Evolutionary conservation across 2,113 vertebrate genomes (phyloP).

Genomic region (Erythrolamprus reginae): DNA sequence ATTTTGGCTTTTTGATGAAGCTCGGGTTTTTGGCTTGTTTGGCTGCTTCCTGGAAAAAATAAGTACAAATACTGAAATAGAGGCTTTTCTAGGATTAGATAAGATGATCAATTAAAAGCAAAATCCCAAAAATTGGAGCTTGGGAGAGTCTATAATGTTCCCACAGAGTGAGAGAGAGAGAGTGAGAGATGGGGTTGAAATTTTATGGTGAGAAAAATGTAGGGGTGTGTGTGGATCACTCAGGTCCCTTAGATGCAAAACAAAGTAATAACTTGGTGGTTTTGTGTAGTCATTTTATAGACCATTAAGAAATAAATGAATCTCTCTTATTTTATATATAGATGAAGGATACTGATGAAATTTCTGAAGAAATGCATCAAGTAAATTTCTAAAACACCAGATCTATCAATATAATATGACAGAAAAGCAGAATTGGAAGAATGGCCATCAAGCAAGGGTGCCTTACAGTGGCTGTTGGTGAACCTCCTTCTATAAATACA

Average conservation of each 20-base stretch:
- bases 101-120: not conserved
- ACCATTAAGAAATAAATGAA: not conserved
- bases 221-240: not conserved
- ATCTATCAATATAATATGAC: not conserved
- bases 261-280: not conserved
- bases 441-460: no score
- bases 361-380: not conserved
- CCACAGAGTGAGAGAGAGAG: not conserved
- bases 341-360: not conserved
- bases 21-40: slow-evolving; percentile 70
- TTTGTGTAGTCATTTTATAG: not conserved
- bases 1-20: slow-evolving; percentile 68
- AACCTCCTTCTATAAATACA: not conserved
- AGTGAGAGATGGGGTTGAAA: not conserved
- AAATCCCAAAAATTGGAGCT: not conserved
- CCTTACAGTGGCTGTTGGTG: not conserved
- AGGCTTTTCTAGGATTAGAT: not conserved
- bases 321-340: not conserved
- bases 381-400: not conserved
- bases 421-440: not conserved
- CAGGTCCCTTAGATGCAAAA: not conserved
- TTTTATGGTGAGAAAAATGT: not conserved
- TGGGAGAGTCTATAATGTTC: not conserved
- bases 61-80: not conserved
- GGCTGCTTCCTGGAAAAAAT: slow-evolving; percentile 67